Percentiles rank a stretch among this genome's conserved stretches.
Conservation (phyloP, 2,888 invertebrate genomes). For the Brachyptera putata region DNA sequence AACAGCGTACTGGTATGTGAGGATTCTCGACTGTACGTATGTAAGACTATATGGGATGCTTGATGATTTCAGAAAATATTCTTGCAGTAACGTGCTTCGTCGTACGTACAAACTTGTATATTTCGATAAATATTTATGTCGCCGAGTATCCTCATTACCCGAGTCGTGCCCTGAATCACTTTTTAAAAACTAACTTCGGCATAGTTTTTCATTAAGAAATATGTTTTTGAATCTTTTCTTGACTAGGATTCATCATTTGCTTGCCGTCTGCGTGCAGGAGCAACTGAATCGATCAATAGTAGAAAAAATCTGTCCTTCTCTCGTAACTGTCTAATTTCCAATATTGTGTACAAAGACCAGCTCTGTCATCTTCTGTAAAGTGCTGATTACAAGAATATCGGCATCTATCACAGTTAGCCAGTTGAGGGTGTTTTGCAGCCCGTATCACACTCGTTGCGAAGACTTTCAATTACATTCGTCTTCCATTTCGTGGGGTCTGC, state of each 20-base stretch:
- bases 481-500: not conserved
- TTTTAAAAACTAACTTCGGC: conserved; percentile 21
- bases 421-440: not conserved
- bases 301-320: not conserved
- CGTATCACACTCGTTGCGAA: not conserved
- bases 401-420: not conserved
- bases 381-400: not conserved
- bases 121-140: too few species aligned
- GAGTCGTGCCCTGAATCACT: too few species aligned
- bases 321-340: not conserved
- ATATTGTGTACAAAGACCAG: not conserved
- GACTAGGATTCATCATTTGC: too few species aligned
- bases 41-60: too few species aligned
- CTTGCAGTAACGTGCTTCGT: too few species aligned
- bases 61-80: too few species aligned
- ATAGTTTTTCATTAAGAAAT: conserved; percentile 23
- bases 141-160: too few species aligned
- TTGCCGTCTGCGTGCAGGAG: not conserved
- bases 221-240: conserved; percentile 24
- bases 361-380: not conserved
- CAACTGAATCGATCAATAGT: not conserved
- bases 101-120: too few species aligned
- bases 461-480: not conserved
- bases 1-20: too few species aligned
- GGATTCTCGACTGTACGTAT: too few species aligned